Conservation (phyloP, 2,888 invertebrate genomes). For the Lottia scabra region DNA sequence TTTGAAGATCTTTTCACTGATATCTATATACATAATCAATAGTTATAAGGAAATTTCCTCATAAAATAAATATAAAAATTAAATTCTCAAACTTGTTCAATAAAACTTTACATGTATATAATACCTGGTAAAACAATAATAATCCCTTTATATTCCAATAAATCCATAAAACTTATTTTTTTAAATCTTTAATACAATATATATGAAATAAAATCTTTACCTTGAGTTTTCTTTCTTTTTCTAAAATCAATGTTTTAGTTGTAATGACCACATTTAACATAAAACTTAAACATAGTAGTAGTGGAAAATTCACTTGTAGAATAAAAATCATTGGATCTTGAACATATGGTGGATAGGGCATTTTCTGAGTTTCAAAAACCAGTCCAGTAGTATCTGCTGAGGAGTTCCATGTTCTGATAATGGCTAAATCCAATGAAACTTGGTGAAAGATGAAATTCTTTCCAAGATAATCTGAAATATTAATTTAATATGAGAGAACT, state of each 20-base stretch:
- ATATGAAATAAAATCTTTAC: slow-evolving; percentile 33
- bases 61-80: no score
- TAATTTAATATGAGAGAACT: no score
- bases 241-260: slow-evolving; percentile 79
- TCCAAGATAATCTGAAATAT: slow-evolving; percentile 73
- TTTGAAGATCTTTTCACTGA: no score
- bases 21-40: no score
- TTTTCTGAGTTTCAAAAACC: slow-evolving; percentile 74
- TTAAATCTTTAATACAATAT: no score
- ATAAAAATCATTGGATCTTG: slow-evolving; percentile 78
- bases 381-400: neutral
- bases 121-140: no score
- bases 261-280: slow-evolving; percentile 84
- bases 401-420: slow-evolving; percentile 52
- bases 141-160: no score
- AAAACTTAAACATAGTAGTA: slow-evolving; percentile 84
- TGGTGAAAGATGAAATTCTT: slow-evolving; percentile 80
- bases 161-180: no score
- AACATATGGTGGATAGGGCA: slow-evolving; percentile 80
- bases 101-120: no score
- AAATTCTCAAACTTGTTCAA: no score
- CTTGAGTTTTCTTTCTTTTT: slow-evolving; percentile 77
- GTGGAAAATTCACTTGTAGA: slow-evolving; percentile 78
- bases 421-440: slow-evolving; percentile 72
- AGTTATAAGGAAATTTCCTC: no score